Percentiles rank a stretch among this genome's conserved stretches.
Conservation (phyloP, 2,888 invertebrate species). For the Eupithecia abbreviata region DNA sequence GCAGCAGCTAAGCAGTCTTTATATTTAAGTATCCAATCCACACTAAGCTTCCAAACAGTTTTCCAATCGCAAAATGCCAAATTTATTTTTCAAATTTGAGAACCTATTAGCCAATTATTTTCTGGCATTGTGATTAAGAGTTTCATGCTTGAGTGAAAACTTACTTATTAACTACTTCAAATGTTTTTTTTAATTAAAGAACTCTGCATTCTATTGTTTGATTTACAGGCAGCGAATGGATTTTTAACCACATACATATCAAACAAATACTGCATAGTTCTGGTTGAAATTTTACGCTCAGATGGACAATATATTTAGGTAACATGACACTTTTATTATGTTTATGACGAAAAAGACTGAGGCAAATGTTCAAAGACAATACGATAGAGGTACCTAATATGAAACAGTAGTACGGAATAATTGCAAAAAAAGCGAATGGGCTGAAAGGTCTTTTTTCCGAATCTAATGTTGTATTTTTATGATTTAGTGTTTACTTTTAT, state of each 20-base stretch:
- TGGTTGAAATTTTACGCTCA: neutral
- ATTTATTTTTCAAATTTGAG: neutral
- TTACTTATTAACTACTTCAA: neutral
- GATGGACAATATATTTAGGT: neutral
- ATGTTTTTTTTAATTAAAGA: slow-evolving; percentile 2
- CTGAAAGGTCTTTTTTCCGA: no score
- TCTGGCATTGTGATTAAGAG: neutral
- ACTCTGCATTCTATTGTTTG: neutral
- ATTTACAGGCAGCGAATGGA: neutral
- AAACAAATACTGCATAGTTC: neutral
- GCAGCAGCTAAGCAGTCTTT: neutral
- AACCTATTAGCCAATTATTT: neutral
- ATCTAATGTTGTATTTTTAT: no score
- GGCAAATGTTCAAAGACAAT: neutral
- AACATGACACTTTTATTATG: neutral
- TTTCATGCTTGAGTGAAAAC: slow-evolving; percentile 2
- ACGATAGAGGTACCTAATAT: neutral
- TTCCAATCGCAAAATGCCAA: neutral
- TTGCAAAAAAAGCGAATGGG: no score
- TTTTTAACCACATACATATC: neutral
- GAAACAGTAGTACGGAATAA: neutral
- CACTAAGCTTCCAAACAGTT: neutral
- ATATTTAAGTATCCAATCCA: neutral
- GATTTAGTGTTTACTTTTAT: no score
- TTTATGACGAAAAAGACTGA: neutral